Evolutionary conservation across 2,888 invertebrate species (phyloP).

Genomic region (Cerceris ruficornis): DNA sequence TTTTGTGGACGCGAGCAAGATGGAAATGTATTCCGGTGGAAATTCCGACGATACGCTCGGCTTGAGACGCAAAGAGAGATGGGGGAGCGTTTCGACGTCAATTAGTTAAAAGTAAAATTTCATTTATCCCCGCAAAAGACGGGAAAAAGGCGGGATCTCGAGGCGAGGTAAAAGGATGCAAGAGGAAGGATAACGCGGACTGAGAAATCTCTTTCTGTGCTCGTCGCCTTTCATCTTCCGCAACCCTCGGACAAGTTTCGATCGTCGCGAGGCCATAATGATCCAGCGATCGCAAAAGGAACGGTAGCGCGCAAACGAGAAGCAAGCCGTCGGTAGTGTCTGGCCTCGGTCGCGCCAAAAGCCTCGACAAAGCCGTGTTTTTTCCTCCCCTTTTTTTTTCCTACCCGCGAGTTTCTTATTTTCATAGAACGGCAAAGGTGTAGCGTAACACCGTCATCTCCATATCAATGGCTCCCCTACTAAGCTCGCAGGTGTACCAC

Average conservation of each 20-base stretch:
- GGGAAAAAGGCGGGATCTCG: not conserved
- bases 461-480: constrained; percentile 78
- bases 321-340: not conserved
- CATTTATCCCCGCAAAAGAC: not conserved
- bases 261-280: constrained; percentile 41
- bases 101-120: too few species aligned
- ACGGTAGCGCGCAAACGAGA: constrained; percentile 29
- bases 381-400: constrained; percentile 17
- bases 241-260: constrained; percentile 51
- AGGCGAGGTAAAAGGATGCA: not conserved
- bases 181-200: not conserved
- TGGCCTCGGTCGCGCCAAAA: constrained; percentile 39
- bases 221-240: constrained; percentile 26
- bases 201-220: not conserved
- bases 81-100: too few species aligned
- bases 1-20: not conserved
- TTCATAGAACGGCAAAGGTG: constrained; percentile 73
- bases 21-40: not conserved
- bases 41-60: too few species aligned
- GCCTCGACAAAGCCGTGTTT: constrained; percentile 55
- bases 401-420: constrained; percentile 66
- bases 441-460: constrained; percentile 78
- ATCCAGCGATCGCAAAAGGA: constrained; percentile 47
- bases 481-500: constrained; percentile 80
- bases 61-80: too few species aligned